A percentile compares a stretch with the other conserved stretches of the same genome.
Evolutionary conservation across 2,113 vertebrate species (phyloP).

Genomic region (Macaca fascicularis): T2T-MFA8v1.1 NC_088376.1:98242001-98242500

Average conservation of each 20-base stretch:
- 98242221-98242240: neutral
- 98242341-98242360: neutral
- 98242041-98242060: neutral
- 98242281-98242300: neutral
- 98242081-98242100: neutral
- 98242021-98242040: neutral
- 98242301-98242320: slow-evolving; percentile 16
- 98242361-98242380: neutral
- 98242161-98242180: neutral
- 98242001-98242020: fast-evolving
- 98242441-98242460: too few species aligned
- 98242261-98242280: slow-evolving; percentile 28
- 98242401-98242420: neutral
- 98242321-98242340: slow-evolving; percentile 22
- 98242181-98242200: neutral
- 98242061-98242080: neutral
- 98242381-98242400: neutral
- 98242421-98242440: too few species aligned
- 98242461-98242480: too few species aligned
- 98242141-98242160: neutral
- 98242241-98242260: neutral
- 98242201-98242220: neutral
- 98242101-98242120: neutral
- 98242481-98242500: too few species aligned
- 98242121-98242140: neutral